These are phyloP conservation scores for Drosophila pegasa DNA, from an alignment of 2,888 invertebrate genomes.

Conservation along the genomic window DNA sequence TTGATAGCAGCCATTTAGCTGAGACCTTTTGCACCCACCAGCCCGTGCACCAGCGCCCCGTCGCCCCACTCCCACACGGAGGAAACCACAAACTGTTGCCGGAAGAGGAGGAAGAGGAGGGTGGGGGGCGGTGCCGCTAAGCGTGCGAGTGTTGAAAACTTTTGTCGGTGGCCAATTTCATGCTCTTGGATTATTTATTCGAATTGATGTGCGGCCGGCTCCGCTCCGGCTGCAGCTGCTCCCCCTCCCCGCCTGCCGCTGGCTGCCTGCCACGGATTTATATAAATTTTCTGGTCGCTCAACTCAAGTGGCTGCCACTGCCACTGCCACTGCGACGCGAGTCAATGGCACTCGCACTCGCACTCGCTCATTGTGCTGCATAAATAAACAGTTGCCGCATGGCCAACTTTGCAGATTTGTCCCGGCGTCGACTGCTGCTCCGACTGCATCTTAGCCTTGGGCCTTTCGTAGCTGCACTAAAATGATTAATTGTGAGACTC, in stretches of 20 bases:
- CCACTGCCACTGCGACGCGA: neutral
- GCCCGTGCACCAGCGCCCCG: too few relatives aligned
- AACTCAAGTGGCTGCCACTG: constrained; percentile 52
- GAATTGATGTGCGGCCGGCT: constrained; percentile 75
- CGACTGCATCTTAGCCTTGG: too few relatives aligned
- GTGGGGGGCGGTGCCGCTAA: constrained; percentile 21
- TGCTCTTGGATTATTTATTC: constrained; percentile 80
- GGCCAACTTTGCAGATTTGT: constrained; percentile 6
- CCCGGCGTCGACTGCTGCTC: too few relatives aligned
- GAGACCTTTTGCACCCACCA: constrained; percentile 21
- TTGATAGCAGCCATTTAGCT: constrained; percentile 72
- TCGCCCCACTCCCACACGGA: too few relatives aligned
- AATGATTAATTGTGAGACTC: neutral
- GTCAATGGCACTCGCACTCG: constrained; percentile 1
- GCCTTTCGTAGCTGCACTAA: neutral
- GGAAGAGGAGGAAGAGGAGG: constrained; percentile 1
- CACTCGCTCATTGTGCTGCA: constrained; percentile 25
- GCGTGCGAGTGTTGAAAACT: constrained; percentile 63
- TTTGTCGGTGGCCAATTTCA: constrained; percentile 73
- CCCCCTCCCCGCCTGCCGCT: neutral
- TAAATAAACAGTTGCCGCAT: constrained; percentile 41
- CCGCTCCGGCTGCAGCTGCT: neutral
- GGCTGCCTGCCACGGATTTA: constrained; percentile 68
- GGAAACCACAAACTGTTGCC: constrained; percentile 29
- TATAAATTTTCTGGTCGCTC: constrained; percentile 59